Base-by-base conservation (phyloP, 2,888 invertebrate genomes). In the Petrolisthes cinctipes region DNA sequence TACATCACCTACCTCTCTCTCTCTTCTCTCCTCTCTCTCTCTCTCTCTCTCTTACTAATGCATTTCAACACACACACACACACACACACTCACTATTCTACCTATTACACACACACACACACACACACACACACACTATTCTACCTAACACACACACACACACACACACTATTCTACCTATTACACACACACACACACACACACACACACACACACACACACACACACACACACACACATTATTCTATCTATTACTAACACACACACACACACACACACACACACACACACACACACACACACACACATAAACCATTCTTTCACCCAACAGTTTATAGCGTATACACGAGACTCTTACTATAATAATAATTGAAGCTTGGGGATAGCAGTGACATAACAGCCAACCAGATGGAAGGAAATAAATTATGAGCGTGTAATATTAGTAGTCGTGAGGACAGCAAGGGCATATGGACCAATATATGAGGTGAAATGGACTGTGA, bases 101-200 rank as follows among this genome's bases (percentile, higher is more conserved):
- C 37, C 37, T 37, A 37, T 37, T 1, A 37, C 37, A 37, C 37
- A 37, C 73, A 7, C 17, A 73, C 20, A 23, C 11, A 9, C 61
- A 61, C 61, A 61, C 61, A 17, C 17, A 9, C 61, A 61, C 61
- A 61, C 61, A 17, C 17, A 9, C 75, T n/a, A n/a, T n/a, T n/a
- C n/a, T n/a, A n/a, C n/a, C n/a, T n/a, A n/a, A 75, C 75, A 75
- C 75, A 75, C 75, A 75, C 23, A 75, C 75, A 75, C 17, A 20
- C 75, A 75, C 17, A 68, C 17, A 75, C 75, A 75, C 23, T 73
- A 14, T 20, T 20, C 20, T 20, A 11, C 20, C 23, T 73, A 73
- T 73, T 73, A 73, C 9, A 51, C 23, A 79, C 20, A 56, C 4
- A 54, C 61, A 61, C 61, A 61, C 61, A 17, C 17, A 9, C 75